Percentiles rank a stretch among this genome's conserved stretches.
These are phyloP conservation scores for Cynodonichthys magdalenae DNA, from an alignment of 2,797 vertebrate genomes.

Conservation along the genomic window DNA sequence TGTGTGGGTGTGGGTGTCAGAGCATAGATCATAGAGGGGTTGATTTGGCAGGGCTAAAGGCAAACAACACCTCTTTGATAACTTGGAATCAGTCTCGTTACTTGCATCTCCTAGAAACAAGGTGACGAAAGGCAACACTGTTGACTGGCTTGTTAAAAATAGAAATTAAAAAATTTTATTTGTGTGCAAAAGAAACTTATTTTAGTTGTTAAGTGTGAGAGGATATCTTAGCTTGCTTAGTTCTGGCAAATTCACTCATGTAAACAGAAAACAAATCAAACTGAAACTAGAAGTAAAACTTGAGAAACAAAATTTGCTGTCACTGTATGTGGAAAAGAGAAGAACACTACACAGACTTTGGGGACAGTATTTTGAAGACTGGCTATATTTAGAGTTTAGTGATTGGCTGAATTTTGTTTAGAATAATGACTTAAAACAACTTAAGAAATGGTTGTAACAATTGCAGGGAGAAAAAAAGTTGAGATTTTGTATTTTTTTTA, in stretches of 20 bases:
- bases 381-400: too few species aligned
- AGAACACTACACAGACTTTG: background rate
- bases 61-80: conserved; percentile 40
- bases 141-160: conserved; percentile 45
- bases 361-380: background rate
- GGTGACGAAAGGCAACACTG: conserved; percentile 34
- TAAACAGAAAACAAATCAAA: conserved; percentile 13
- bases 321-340: background rate
- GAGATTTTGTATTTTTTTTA: too few species aligned
- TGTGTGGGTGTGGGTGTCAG: conserved; percentile 12
- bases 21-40: conserved; percentile 14
- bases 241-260: background rate
- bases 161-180: conserved; percentile 19
- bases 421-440: background rate
- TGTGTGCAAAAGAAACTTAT: conserved; percentile 13
- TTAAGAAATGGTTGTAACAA: background rate
- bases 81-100: conserved; percentile 46
- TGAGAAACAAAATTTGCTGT: background rate
- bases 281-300: background rate
- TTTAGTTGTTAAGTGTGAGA: conserved; percentile 2
- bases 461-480: background rate
- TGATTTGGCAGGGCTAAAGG: conserved; percentile 19
- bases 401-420: background rate
- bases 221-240: background rate
- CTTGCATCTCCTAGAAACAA: conserved; percentile 29